Base-by-base conservation (phyloP, 2,888 invertebrate genomes). In the Eilema caniola region DNA sequence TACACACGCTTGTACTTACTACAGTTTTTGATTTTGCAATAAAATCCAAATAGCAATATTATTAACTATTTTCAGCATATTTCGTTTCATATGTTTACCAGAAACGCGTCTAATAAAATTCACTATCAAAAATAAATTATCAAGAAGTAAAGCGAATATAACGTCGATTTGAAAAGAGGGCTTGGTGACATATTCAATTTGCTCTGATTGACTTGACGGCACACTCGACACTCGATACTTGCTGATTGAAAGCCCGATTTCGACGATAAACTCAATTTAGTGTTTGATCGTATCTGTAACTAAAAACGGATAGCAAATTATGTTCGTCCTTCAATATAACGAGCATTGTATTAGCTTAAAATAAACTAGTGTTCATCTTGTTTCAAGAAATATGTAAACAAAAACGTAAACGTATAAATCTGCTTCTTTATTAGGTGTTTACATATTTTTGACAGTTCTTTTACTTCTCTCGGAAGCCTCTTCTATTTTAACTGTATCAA, bases 211-310 rank as follows among this genome's bases (percentile, higher is more conserved):
- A 90, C 88, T 91, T 86, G 87, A 88, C 88, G 86, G 86, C 82
- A 83, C 85, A 86, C 85, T 87, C 89, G 84, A 85, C 89, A 86
- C 81, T 83, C 86, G 88, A 85, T 87, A 87, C 88, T 88, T 85
- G 85, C 85, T 89, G 90, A 91, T 90, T 91, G 90, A 91, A 90
- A 89, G 88, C 89, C 86, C 86, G 87, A 88, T 89, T 89, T 86
- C 85, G 74, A 79, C 85, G 87, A 88, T 88, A 90, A 91, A 91
- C 86, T 88, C 89, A 85, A 90, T 91, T 90, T 88, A 86, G 85
- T 84, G 80, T 85, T 86, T 82, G 82, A 83, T 81, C 78, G 82
- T 80, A 83, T 82, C 84, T 82, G 83, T 83, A 85, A 83, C 86
- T 86, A 85, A 85, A 88, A 88, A 83, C 78, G 83, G 73, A 73